Evolutionary conservation across 1,140 invertebrate genomes (phyloP), one percentile per base, ranked within the genome.

Genomic region (Uloborus diversus): DNA sequence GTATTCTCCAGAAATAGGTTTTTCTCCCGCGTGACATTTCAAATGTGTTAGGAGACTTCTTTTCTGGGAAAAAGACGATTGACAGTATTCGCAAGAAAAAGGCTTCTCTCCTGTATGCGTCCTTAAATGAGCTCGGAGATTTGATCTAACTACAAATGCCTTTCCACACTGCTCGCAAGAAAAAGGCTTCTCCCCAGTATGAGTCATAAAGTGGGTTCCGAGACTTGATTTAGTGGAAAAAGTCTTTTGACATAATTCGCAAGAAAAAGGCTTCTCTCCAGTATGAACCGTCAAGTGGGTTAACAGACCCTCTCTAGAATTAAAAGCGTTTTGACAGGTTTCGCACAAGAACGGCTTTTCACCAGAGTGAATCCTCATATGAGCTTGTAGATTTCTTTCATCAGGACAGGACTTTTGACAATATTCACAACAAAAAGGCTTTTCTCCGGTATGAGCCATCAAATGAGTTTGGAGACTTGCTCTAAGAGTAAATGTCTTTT

Each of bases 191-290:
- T 57, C 53, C 7, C 53, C 53, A 7, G 53, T 57, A 27, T 57
- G 53, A 20, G 7, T 20, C 25, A 7, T 7, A 7, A 11, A 9
- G 20, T 57, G 53, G 20, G 25, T 27, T 5, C 7, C 20, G 5
- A 57, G 20, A 57, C 20, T 20, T 7, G 7, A 7, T n/a, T n/a
- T 27, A 5, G 17, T 57, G 20, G 7, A 20, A 27, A 57, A 57
- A 9, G 5, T 20, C n/a, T 27, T 27, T 9, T 27, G 7, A 20
- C 89, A 90, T 76, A 87, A 88, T 9, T 88, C 81, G 70, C 89
- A 90, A 17, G 85, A 85, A 65, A 86, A 88, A 0, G 86, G 86
- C 9, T 87, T 86, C 89, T 89, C 37, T 42, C 37, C 37, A 7
- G 37, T 42, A 17, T 42, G 37, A 9, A 17, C 17, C 17, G 7